These are phyloP conservation scores for Hephaestus fuliginosus DNA, from an alignment of 2,797 vertebrate species.

Conservation along the genomic window DNA sequence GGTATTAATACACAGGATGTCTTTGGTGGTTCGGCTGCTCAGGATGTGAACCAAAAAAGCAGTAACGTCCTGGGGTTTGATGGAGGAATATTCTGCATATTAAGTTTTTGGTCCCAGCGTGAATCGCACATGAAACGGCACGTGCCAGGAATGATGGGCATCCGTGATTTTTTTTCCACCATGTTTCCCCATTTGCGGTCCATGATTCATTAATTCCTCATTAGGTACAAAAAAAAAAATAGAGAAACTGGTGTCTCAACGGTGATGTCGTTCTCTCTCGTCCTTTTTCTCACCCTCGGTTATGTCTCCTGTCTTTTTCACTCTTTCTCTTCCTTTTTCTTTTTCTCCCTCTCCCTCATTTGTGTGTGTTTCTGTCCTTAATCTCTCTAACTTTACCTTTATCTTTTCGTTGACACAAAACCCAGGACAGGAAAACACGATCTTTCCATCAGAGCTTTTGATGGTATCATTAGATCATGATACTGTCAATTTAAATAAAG, in stretches of 20 bases:
- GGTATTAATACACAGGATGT: background rate
- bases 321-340: background rate
- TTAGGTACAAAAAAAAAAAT: background rate
- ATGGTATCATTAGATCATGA: background rate
- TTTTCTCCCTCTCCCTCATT: background rate
- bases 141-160: constrained; percentile 1
- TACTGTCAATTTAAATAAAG: background rate
- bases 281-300: background rate
- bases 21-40: background rate
- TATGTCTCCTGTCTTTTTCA: too few relatives aligned
- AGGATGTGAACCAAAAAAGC: background rate
- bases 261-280: background rate
- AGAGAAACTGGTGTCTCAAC: background rate
- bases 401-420: background rate
- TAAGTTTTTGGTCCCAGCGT: constrained; percentile 35
- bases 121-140: constrained; percentile 32
- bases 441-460: background rate
- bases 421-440: too few relatives aligned
- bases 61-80: constrained; percentile 10
- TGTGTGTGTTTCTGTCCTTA: background rate
- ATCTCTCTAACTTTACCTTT: background rate
- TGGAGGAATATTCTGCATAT: constrained; percentile 33
- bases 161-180: background rate
- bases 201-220: constrained; percentile 4
- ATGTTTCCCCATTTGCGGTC: background rate